Conservation (phyloP, 2,888 invertebrate genomes). For the Blomia tropicalis region DNA sequence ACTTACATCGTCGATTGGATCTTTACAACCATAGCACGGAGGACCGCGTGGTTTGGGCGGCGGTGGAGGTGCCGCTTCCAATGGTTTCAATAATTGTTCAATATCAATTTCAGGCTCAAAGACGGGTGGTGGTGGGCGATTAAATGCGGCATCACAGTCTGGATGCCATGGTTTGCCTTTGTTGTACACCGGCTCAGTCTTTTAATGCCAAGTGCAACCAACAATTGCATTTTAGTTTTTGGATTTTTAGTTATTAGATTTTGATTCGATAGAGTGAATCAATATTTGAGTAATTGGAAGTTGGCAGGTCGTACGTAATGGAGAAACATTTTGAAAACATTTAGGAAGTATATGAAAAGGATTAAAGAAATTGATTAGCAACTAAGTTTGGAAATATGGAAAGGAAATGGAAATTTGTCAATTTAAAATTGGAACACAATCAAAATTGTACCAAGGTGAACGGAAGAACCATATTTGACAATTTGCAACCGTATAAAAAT, state of each 20-base stretch:
- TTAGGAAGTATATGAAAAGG: not conserved
- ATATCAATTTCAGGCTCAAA: conserved; percentile 12
- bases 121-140: conserved; percentile 45
- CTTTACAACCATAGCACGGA: not conserved
- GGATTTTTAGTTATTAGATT: not conserved
- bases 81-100: conserved; percentile 1
- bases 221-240: not conserved
- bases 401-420: no score
- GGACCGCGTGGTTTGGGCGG: conserved; percentile 2
- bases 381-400: no score
- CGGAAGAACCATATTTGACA: no score
- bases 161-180: conserved; percentile 96
- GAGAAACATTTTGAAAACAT: not conserved
- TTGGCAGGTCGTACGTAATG: no score
- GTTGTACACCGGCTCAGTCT: conserved; percentile 7
- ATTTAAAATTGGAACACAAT: no score
- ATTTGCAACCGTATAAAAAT: no score
- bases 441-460: no score
- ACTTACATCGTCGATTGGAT: conserved; percentile 42
- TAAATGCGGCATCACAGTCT: conserved; percentile 96
- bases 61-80: not conserved
- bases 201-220: not conserved
- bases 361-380: no score
- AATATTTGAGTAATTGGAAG: no score
- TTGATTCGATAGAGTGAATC: not conserved